A percentile compares a stretch with the other conserved stretches of the same genome.
Evolutionary conservation across 2,113 vertebrate genomes (phyloP).

Genomic region (Trichomycterus rosablanca): DNA sequence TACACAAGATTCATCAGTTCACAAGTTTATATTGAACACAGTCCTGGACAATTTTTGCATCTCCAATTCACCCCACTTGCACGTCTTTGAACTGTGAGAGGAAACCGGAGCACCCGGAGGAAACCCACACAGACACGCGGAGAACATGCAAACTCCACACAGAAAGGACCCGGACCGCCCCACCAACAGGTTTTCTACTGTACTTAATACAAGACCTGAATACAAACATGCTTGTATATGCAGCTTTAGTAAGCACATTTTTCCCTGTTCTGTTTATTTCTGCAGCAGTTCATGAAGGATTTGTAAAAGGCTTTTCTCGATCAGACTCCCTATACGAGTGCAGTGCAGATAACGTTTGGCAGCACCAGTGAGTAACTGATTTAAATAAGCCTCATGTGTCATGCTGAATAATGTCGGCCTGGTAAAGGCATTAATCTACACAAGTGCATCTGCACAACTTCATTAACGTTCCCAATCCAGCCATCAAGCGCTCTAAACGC

Average conservation of each 20-base stretch:
- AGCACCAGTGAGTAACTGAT: constrained; percentile 64
- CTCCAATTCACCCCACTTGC: no score
- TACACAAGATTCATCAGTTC: no score
- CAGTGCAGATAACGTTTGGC: constrained; percentile 53
- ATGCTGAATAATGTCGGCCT: constrained; percentile 58
- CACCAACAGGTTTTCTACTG: no score
- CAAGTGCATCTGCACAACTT: constrained; percentile 66
- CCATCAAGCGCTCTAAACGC: constrained; percentile 43
- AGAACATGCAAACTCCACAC: no score
- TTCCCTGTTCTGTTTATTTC: neutral
- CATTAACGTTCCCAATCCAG: constrained; percentile 51
- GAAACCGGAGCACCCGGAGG: no score
- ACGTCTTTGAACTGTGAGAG: no score
- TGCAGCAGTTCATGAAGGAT: no score
- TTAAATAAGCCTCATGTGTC: constrained; percentile 66
- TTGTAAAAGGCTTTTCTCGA: constrained; percentile 42
- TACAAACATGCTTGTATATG: neutral
- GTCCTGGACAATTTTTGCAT: no score
- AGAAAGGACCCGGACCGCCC: no score
- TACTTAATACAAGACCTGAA: neutral
- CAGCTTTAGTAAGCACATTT: neutral
- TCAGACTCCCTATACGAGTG: constrained; percentile 50
- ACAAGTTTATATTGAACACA: no score
- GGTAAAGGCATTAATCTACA: constrained; percentile 67
- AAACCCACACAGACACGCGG: no score